Evolutionary conservation across 2,888 invertebrate species (phyloP).

Genomic region (Diplolepis rosae): DNA sequence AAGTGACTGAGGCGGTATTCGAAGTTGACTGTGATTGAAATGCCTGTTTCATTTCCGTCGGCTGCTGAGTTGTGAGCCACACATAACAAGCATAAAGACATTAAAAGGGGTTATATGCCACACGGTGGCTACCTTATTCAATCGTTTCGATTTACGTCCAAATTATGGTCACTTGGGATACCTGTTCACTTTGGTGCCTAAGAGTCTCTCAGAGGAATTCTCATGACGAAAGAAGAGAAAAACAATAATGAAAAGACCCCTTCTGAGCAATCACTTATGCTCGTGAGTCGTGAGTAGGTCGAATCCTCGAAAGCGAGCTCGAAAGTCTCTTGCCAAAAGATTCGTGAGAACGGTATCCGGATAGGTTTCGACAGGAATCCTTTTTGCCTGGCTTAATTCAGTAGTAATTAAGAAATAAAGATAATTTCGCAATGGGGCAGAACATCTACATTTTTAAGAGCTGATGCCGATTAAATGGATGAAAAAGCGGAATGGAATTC

Average conservation of each 20-base stretch:
- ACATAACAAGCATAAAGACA: slow-evolving; percentile 24
- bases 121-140: slow-evolving; percentile 2
- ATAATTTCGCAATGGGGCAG: slow-evolving; percentile 28
- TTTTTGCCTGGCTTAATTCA: slow-evolving; percentile 39
- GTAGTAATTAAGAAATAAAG: slow-evolving; percentile 42
- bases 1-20: neutral
- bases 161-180: slow-evolving; percentile 14
- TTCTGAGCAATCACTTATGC: slow-evolving; percentile 14
- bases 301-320: slow-evolving; percentile 6
- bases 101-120: slow-evolving; percentile 19
- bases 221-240: slow-evolving; percentile 26
- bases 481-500: slow-evolving; percentile 18
- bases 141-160: slow-evolving; percentile 20
- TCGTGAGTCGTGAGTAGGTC: slow-evolving; percentile 2
- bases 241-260: slow-evolving; percentile 10
- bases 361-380: slow-evolving; percentile 36
- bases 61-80: slow-evolving; percentile 18
- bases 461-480: neutral
- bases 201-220: slow-evolving; percentile 16
- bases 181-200: slow-evolving; percentile 23
- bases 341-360: slow-evolving; percentile 41
- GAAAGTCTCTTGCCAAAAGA: slow-evolving; percentile 27
- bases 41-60: slow-evolving; percentile 19
- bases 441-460: neutral
- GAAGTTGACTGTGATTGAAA: slow-evolving; percentile 25